A percentile compares a stretch with the other conserved stretches of the same genome.
phyloP scores from a whole-genome alignment of 2,888 invertebrate genomes.

The Barypeithes pellucidus region DNA sequence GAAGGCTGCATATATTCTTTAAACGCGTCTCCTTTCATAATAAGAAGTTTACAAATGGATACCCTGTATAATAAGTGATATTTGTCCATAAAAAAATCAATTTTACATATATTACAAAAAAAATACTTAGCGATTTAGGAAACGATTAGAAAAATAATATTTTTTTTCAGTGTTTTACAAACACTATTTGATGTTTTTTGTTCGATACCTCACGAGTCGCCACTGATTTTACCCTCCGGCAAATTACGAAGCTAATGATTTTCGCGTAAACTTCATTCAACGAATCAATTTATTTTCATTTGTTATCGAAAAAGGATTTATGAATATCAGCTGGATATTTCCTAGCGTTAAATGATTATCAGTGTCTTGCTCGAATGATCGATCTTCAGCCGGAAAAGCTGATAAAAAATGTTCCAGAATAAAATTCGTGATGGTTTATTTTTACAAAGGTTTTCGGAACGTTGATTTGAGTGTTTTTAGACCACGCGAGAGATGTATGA shows the following conservation, averaged over 20 bases:
- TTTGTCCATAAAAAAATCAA: too few species aligned
- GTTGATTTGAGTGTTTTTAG: neutral
- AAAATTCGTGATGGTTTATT: conserved; percentile 23
- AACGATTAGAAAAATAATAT: too few species aligned
- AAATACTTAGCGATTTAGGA: too few species aligned
- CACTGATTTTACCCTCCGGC: conserved; percentile 10
- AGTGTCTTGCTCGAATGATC: conserved; percentile 32
- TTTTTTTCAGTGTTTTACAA: too few species aligned
- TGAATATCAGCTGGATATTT: conserved; percentile 47
- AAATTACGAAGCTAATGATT: conserved; percentile 52
- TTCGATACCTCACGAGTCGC: too few species aligned
- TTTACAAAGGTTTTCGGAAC: conserved; percentile 4
- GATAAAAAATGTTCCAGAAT: conserved; percentile 26
- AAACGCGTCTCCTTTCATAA: too few species aligned
- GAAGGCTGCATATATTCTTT: too few species aligned
- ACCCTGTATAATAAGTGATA: too few species aligned
- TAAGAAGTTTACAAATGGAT: too few species aligned
- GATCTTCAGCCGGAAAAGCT: conserved; percentile 23
- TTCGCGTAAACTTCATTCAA: conserved; percentile 45
- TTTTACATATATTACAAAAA: too few species aligned
- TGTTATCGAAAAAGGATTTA: conserved; percentile 51
- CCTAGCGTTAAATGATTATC: conserved; percentile 44
- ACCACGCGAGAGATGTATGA: neutral
- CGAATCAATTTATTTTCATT: conserved; percentile 53
- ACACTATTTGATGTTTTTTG: too few species aligned